Percentiles rank a stretch among this genome's conserved stretches.
phyloP scores from a whole-genome alignment of 2,797 vertebrate genomes.

The Lagorchestes hirsutus region DNA sequence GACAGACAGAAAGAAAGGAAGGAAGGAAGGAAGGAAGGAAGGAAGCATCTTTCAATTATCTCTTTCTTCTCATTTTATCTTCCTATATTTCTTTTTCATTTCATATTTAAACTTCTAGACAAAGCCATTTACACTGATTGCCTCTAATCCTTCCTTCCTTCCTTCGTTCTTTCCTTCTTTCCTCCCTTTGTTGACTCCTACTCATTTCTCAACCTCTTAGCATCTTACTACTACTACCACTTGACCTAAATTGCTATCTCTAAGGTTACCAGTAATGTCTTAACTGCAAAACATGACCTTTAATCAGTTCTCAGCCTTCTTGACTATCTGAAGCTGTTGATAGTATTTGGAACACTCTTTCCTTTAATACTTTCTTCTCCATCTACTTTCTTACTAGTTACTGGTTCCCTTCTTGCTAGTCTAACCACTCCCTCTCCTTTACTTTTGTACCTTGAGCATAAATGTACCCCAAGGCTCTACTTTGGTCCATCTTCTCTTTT shows the following conservation, averaged over 20 bases:
- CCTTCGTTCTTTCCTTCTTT: background rate
- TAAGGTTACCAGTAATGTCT: background rate
- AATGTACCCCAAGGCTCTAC: background rate
- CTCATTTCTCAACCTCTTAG: background rate
- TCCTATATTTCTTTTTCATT: too few relatives aligned
- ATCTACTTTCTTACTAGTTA: background rate
- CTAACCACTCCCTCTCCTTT: background rate
- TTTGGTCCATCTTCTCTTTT: background rate
- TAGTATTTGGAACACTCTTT: background rate
- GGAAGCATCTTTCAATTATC: too few relatives aligned
- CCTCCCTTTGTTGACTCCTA: too few relatives aligned
- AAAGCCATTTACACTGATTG: too few relatives aligned
- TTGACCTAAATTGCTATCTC: background rate
- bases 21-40: too few relatives aligned
- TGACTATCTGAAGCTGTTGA: background rate
- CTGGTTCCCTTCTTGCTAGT: background rate
- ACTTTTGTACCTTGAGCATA: background rate
- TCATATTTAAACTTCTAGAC: too few relatives aligned
- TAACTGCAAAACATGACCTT: background rate
- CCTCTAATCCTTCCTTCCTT: too few relatives aligned
- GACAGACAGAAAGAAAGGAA: too few relatives aligned
- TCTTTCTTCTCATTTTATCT: too few relatives aligned
- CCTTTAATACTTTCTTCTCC: background rate
- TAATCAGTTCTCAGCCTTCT: background rate
- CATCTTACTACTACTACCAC: background rate